Evolutionary conservation across 2,888 invertebrate genomes (phyloP).

Genomic region (Drosophila bunnanda): DNA sequence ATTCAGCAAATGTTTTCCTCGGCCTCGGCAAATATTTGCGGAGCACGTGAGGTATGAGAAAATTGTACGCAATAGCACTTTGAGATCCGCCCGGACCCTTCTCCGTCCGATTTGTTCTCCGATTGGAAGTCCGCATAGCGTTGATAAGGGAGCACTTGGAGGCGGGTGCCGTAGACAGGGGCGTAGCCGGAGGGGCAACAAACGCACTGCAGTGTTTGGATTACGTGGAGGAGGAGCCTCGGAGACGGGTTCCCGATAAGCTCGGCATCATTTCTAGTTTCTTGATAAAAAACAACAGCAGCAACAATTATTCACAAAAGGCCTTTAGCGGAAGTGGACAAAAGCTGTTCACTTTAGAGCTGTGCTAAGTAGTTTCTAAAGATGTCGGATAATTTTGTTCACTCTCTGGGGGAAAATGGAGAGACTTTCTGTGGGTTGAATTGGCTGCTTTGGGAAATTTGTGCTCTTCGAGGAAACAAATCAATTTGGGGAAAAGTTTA

Average conservation of each 20-base stretch:
- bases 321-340: constrained; percentile 20
- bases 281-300: constrained; percentile 40
- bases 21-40: constrained; percentile 2
- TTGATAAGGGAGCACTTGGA: constrained; percentile 17
- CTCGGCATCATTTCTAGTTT: constrained; percentile 56
- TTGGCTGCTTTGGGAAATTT: background rate
- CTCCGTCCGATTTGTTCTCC: background rate
- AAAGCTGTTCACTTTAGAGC: constrained; percentile 3
- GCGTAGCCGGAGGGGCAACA: background rate
- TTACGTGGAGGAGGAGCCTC: constrained; percentile 12
- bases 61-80: background rate
- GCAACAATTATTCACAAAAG: constrained; percentile 15
- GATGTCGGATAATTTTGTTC: constrained; percentile 1
- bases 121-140: constrained; percentile 11
- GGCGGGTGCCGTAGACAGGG: background rate
- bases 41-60: constrained; percentile 1
- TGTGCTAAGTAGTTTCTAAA: background rate
- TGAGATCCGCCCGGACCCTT: background rate
- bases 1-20: constrained; percentile 8
- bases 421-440: background rate
- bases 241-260: constrained; percentile 50
- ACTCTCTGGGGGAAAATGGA: constrained; percentile 1
- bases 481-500: constrained; percentile 10
- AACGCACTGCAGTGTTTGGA: constrained; percentile 46
- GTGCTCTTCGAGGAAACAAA: background rate